Evolutionary conservation across 2,113 vertebrate genomes (phyloP).

Genomic region (Silurus asotus): DNA sequence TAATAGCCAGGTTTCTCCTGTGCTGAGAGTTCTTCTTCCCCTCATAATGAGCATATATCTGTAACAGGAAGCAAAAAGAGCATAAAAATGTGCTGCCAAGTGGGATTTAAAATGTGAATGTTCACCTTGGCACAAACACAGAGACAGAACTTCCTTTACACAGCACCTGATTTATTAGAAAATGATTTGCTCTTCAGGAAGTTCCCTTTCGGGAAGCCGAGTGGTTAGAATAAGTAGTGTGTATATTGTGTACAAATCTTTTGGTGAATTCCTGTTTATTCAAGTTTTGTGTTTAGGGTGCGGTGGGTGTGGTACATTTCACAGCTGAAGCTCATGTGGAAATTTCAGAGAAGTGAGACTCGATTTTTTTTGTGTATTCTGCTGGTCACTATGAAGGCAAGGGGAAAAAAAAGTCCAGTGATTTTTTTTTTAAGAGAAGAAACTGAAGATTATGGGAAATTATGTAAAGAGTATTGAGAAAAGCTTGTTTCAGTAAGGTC

Average conservation of each 20-base stretch:
- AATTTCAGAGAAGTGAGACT: constrained; percentile 25
- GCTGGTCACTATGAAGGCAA: neutral
- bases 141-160: neutral
- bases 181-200: neutral
- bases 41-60: constrained; percentile 97
- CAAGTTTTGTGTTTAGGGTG: neutral
- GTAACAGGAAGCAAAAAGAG: constrained; percentile 37
- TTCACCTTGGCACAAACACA: neutral
- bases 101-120: neutral
- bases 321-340: neutral
- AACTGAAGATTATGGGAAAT: neutral
- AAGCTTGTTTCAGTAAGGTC: neutral
- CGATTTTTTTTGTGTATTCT: neutral
- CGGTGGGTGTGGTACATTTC: neutral
- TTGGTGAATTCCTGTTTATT: neutral
- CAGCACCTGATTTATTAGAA: neutral
- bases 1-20: constrained; percentile 94
- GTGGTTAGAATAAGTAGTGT: neutral
- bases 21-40: constrained; percentile 92
- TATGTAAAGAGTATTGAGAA: neutral
- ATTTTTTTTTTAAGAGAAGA: constrained; percentile 17
- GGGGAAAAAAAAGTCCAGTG: neutral
- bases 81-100: neutral
- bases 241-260: neutral
- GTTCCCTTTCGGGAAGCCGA: neutral